Percentiles rank a stretch among this genome's conserved stretches.
Conservation (phyloP, 2,888 invertebrate genomes). For the Seira ritae region DNA sequence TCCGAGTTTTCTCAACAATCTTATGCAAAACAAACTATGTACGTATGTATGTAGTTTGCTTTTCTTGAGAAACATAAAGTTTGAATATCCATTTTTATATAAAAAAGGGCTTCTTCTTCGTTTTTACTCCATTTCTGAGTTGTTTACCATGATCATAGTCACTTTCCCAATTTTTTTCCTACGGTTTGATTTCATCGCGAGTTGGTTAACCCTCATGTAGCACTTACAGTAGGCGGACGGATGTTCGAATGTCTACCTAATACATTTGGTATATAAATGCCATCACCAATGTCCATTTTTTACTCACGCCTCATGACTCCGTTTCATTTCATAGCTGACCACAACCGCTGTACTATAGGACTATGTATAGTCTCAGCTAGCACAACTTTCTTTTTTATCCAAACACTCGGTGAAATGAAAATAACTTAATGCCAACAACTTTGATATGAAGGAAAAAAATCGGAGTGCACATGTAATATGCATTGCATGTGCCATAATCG, state of each 20-base stretch:
- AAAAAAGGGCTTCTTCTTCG: constrained; percentile 23
- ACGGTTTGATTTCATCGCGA: constrained; percentile 13
- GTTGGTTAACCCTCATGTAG: constrained; percentile 31
- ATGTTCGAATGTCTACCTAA: constrained; percentile 21
- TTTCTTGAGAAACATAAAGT: neutral
- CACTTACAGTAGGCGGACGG: constrained; percentile 7
- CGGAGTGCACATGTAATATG: constrained; percentile 45
- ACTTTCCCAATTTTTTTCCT: neutral
- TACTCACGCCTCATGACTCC: constrained; percentile 27
- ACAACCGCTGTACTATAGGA: neutral
- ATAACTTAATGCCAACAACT: constrained; percentile 25
- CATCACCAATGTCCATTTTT: constrained; percentile 44
- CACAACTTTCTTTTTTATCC: constrained; percentile 16
- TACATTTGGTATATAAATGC: constrained; percentile 41
- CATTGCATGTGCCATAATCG: constrained; percentile 52
- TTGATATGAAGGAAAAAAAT: constrained; percentile 37
- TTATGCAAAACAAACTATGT: too few relatives aligned
- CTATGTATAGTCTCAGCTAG: too few relatives aligned
- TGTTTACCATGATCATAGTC: constrained; percentile 25
- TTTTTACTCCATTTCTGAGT: constrained; percentile 40
- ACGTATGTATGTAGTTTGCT: neutral
- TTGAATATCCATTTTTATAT: constrained; percentile 41
- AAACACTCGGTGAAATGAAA: constrained; percentile 52
- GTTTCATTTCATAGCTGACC: constrained; percentile 6
- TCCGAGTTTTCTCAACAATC: too few relatives aligned